Percentiles rank a stretch among this genome's conserved stretches.
These are phyloP conservation scores for Noctilio leporinus DNA, from an alignment of 2,113 vertebrate species.

Conservation along the genomic window DNA sequence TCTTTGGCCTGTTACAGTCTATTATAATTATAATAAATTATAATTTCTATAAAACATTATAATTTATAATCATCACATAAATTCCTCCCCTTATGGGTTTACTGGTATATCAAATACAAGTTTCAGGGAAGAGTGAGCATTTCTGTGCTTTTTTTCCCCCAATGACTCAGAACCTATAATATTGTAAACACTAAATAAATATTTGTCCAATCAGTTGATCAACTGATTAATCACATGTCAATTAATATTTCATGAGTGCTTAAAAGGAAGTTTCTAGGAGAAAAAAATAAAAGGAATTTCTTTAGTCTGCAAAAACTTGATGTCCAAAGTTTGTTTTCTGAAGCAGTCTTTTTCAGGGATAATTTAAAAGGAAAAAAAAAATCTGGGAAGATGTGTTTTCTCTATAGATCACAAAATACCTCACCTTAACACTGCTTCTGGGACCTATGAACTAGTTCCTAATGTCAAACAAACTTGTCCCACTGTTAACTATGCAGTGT, in stretches of 20 bases:
- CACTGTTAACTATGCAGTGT: constrained; percentile 6
- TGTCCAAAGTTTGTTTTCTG: not conserved
- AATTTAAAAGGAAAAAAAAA: not conserved
- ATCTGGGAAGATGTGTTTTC: not conserved
- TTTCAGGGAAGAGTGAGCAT: not conserved
- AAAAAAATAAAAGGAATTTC: not conserved
- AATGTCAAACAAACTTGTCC: not conserved
- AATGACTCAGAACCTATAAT: not conserved
- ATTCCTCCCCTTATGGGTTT: not conserved
- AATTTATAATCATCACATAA: not conserved
- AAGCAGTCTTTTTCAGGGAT: not conserved
- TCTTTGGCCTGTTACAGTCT: not conserved
- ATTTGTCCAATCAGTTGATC: not conserved
- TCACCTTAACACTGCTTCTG: not conserved
- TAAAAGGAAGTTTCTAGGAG: not conserved
- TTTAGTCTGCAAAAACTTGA: not conserved
- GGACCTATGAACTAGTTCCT: not conserved
- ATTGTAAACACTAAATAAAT: not conserved
- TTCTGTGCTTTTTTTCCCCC: not conserved
- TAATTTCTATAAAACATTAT: not conserved
- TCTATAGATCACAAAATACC: not conserved
- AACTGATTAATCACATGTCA: not conserved
- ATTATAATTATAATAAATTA: not conserved
- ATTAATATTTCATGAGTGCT: not conserved
- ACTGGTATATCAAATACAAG: not conserved